Conservation (phyloP, 53 echinoderm and acorn worm genomes). For the Crossaster papposus region DNA sequence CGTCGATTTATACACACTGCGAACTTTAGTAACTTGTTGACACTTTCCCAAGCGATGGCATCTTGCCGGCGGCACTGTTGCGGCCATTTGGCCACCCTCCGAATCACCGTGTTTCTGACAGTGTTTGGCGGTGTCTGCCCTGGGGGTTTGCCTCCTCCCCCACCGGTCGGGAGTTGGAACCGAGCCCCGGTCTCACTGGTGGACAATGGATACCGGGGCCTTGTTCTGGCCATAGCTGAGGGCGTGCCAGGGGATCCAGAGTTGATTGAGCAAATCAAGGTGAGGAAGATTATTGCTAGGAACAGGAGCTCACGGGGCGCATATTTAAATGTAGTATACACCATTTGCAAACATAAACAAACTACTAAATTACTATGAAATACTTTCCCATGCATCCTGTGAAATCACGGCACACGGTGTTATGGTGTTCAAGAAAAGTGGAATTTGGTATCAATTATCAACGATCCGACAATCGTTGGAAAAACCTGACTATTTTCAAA, state of each 20-base stretch:
- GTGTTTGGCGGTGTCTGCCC: slow-evolving; percentile 29
- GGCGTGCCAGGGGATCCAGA: slow-evolving; percentile 3
- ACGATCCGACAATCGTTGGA: too few species aligned
- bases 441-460: too few species aligned
- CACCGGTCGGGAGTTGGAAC: slow-evolving; percentile 21
- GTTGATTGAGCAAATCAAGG: slow-evolving; percentile 34
- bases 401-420: too few species aligned
- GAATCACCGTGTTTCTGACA: slow-evolving; percentile 1
- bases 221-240: slow-evolving; percentile 25
- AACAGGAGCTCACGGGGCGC: too few species aligned
- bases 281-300: background rate
- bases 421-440: too few species aligned
- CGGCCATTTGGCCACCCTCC: background rate
- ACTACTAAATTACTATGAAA: too few species aligned
- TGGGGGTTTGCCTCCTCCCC: background rate
- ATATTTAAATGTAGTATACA: too few species aligned
- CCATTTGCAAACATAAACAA: too few species aligned
- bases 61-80: background rate
- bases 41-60: background rate
- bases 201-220: slow-evolving; percentile 28
- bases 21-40: background rate
- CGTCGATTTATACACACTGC: background rate
- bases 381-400: too few species aligned
- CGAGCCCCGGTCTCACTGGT: slow-evolving; percentile 27
- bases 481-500: too few species aligned